These are phyloP conservation scores for Luperina testacea DNA, from an alignment of 2,888 invertebrate genomes.

Conservation along the genomic window DNA sequence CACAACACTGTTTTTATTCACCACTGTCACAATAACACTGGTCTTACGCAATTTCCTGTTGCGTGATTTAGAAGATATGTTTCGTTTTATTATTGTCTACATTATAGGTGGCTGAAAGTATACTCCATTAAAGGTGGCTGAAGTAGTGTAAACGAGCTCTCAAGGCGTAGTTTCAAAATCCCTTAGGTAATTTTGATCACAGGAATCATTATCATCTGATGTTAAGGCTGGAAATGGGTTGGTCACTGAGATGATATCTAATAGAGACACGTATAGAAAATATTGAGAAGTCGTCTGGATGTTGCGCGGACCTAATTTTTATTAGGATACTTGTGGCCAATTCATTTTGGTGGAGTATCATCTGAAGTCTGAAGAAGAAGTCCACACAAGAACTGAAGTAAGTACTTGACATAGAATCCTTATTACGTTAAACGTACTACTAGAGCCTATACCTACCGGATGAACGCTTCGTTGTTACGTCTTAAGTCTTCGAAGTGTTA, in stretches of 20 bases:
- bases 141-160: constrained; percentile 13
- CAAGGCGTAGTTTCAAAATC: neutral
- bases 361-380: neutral
- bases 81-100: constrained; percentile 36
- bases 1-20: constrained; percentile 66
- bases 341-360: neutral
- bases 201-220: neutral
- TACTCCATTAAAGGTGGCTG: neutral
- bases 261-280: too few species aligned
- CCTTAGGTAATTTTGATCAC: neutral
- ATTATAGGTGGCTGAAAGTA: constrained; percentile 15
- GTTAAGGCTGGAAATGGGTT: neutral
- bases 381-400: neutral
- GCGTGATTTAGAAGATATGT: constrained; percentile 12
- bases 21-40: constrained; percentile 54
- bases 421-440: constrained; percentile 15
- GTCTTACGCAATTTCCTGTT: constrained; percentile 38
- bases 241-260: neutral
- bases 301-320: too few species aligned
- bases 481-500: constrained; percentile 33
- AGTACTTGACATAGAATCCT: constrained; percentile 3
- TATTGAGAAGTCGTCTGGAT: neutral
- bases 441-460: neutral
- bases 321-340: neutral
- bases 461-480: constrained; percentile 17